Conservation (phyloP, 2,888 invertebrate species). For the Morpho deidamia region DNA sequence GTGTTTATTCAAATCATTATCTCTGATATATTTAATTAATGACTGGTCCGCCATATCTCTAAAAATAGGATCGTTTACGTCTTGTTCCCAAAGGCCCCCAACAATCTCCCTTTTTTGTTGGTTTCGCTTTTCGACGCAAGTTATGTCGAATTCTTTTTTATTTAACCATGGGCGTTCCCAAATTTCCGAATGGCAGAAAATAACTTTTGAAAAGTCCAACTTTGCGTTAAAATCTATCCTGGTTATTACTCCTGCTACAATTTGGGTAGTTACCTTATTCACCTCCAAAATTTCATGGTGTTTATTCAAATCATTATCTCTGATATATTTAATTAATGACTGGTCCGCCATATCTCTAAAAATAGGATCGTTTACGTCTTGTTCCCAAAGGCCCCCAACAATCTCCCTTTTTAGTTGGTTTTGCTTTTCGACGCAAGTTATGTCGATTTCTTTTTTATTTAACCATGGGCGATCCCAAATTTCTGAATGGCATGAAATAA, state of each 20-base stretch:
- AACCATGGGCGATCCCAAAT: slow-evolving; percentile 1
- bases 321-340: not conserved
- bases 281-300: not conserved
- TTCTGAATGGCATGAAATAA: not conserved
- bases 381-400: too few relatives aligned
- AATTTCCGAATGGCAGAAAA: slow-evolving; percentile 1
- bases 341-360: not conserved
- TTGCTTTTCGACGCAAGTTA: not conserved
- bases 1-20: not conserved
- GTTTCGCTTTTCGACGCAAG: not conserved
- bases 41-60: not conserved
- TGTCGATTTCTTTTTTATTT: not conserved
- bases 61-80: too few relatives aligned
- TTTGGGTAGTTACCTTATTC: not conserved
- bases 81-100: not conserved
- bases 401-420: too few relatives aligned
- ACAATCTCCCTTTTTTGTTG: too few relatives aligned
- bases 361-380: too few relatives aligned
- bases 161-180: not conserved
- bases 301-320: not conserved
- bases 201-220: not conserved
- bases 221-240: slow-evolving; percentile 1
- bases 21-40: not conserved
- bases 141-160: not conserved
- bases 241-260: not conserved